A percentile compares a stretch with the other conserved stretches of the same genome.
phyloP scores from a whole-genome alignment of 35 echinoderm and acorn worm genomes.

The Apostichopus japonicus region DNA sequence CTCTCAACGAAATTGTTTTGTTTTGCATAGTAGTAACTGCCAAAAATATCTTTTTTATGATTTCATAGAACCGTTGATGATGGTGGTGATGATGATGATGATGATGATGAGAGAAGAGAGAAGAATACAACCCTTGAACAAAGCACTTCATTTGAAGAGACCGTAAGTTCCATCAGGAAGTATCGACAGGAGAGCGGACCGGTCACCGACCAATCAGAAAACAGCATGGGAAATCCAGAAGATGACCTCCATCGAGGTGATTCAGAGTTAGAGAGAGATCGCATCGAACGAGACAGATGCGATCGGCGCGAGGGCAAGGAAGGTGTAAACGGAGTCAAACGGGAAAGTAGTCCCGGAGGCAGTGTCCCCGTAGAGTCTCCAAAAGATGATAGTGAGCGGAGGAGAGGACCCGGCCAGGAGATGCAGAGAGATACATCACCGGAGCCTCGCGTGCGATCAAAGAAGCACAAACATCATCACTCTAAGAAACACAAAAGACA shows the following conservation, averaged over 20 bases:
- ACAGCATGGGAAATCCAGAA: neutral
- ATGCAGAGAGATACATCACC: neutral
- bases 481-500: neutral
- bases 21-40: too few species aligned
- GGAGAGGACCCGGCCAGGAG: neutral
- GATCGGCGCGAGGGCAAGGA: neutral
- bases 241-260: neutral
- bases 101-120: neutral
- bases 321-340: neutral
- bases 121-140: too few species aligned
- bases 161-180: neutral
- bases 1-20: too few species aligned
- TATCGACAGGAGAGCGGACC: neutral
- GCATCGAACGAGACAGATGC: neutral
- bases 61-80: neutral
- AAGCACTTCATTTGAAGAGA: too few species aligned
- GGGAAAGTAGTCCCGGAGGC: neutral
- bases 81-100: neutral
- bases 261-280: neutral
- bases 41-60: too few species aligned
- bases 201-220: neutral
- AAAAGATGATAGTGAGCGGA: neutral
- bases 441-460: neutral
- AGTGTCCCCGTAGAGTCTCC: neutral
- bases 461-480: neutral